Evolutionary conservation across 2,888 invertebrate genomes (phyloP).

Genomic region (Cetonia aurata): DNA sequence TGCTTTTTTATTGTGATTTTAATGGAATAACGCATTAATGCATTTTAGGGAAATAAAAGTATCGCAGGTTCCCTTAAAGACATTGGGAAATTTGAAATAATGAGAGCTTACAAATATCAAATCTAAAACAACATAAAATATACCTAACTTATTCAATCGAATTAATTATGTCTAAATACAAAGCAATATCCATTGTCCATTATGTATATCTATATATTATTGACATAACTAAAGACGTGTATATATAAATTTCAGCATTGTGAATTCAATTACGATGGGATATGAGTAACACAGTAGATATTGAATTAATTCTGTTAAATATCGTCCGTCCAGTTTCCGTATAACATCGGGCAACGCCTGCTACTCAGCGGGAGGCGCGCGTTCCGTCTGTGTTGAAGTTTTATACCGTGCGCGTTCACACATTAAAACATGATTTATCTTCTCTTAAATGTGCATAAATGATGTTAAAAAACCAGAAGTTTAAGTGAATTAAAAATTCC

Average conservation of each 20-base stretch:
- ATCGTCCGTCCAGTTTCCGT: slow-evolving; percentile 14
- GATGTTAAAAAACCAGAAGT: not conserved
- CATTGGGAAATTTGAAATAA: too few species aligned
- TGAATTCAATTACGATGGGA: slow-evolving; percentile 17
- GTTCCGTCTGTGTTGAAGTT: not conserved
- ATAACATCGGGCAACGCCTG: slow-evolving; percentile 36
- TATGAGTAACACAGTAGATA: slow-evolving; percentile 32
- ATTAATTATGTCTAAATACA: too few species aligned
- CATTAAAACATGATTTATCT: slow-evolving; percentile 17
- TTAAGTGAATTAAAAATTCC: not conserved
- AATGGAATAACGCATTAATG: too few species aligned
- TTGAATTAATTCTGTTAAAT: slow-evolving; percentile 21
- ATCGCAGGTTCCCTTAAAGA: too few species aligned
- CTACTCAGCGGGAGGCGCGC: slow-evolving; percentile 27
- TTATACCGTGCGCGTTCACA: not conserved
- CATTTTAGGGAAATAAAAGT: too few species aligned
- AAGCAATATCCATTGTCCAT: too few species aligned
- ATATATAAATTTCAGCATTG: slow-evolving; percentile 18
- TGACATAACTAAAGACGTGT: not conserved
- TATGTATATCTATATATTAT: too few species aligned
- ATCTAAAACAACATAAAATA: too few species aligned
- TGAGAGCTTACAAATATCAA: too few species aligned
- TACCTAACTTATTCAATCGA: too few species aligned
- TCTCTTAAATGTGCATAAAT: not conserved
- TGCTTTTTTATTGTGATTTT: too few species aligned